Evolutionary conservation across 2,113 vertebrate species (phyloP), one percentile per base, ranked within the genome.

Genomic region (Mionectes macconnelli): DNA sequence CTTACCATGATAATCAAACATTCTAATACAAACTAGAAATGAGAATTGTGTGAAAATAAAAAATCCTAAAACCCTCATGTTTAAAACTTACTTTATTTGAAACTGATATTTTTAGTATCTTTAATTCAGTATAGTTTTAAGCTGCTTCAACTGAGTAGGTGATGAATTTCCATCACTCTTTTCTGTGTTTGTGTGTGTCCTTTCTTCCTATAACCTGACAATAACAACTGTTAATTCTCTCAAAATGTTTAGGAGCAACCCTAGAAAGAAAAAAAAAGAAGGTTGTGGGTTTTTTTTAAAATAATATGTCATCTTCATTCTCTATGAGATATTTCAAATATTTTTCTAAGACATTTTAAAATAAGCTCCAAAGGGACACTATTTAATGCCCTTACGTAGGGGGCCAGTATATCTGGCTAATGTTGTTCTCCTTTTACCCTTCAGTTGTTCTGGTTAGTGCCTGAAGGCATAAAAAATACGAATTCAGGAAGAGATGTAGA

Each of bases 231-330:
- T 42, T 64, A 63, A 35, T 40, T 76, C 10, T 40, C 68, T 72
- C 24, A 73, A 59, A 7, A 1, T 8, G 55, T 84, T 77, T 67
- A 62, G 8, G 16, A 57, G 16, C 19, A 70, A 40, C 10, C 55
- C 13, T 21, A 45, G 17, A 72, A 63, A 92, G 59, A 55, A 28
- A 44, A 55, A 60, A 73, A 68, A 40, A n/a, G 1, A 59, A 69
- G 10, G 14, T 3, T 1, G 7, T 55, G n/a, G n/a, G 8, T 25
- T 62, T 33, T 81, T n/a, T 35, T 76, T 77, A 35, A 90, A 84
- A 66, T 60, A 6, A 47, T 10, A 33, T 0, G 0, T 28, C 1
- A 7, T 37, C 2, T 1, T 59, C 21, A 63, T 82, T 80, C 10
- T 76, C 14, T 23, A 23, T 40, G 37, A 70, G 14, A 14, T 62